A percentile compares a stretch with the other conserved stretches of the same genome.
These are phyloP conservation scores for Tanypteryx hageni DNA, from an alignment of 2,888 invertebrate genomes.

Conservation along the genomic window DNA sequence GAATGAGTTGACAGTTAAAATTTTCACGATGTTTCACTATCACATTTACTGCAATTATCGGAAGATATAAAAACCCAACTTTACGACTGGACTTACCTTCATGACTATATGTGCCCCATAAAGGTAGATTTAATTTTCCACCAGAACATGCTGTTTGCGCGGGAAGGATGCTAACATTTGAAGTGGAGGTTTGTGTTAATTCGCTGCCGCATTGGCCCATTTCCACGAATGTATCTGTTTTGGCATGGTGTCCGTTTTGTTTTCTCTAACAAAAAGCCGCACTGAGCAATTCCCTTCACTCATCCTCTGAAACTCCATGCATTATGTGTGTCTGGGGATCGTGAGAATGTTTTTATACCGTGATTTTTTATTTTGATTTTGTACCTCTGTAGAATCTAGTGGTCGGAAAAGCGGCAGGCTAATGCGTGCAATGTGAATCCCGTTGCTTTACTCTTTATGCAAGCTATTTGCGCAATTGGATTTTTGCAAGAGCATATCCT, in stretches of 20 bases:
- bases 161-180: neutral
- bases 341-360: neutral
- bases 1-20: no score
- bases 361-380: neutral
- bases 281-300: neutral
- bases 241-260: neutral
- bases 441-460: no score
- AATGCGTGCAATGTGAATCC: no score
- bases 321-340: neutral
- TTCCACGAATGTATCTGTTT: conserved; percentile 14
- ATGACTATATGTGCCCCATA: neutral
- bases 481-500: no score
- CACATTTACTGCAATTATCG: no score
- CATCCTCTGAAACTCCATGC: neutral
- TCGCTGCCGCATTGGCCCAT: neutral
- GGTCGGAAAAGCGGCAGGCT: no score
- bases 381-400: no score
- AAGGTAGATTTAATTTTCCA: neutral
- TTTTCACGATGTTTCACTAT: no score
- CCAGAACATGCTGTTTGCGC: neutral
- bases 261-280: neutral
- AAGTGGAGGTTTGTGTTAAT: neutral
- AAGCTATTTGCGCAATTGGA: no score
- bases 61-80: no score
- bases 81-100: no score